Conservation (phyloP, 2,113 vertebrate species). For the Nerophis ophidion region DNA sequence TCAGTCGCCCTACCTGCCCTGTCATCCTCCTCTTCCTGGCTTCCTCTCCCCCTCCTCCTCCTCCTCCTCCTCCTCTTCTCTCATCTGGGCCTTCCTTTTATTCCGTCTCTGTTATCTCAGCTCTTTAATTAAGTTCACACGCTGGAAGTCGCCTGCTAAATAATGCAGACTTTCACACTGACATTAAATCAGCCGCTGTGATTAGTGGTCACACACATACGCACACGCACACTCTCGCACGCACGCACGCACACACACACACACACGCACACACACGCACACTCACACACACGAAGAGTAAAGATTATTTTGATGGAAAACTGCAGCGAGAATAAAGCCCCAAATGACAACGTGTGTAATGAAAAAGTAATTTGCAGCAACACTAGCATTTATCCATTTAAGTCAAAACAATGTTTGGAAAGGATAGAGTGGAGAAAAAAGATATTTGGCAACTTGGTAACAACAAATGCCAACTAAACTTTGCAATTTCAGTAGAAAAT, state of each 20-base stretch:
- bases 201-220: slow-evolving; percentile 50
- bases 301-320: slow-evolving; percentile 8
- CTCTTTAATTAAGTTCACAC: slow-evolving; percentile 64
- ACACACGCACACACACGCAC: no score
- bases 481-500: not conserved
- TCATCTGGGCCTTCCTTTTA: slow-evolving; percentile 1
- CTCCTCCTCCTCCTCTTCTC: slow-evolving; percentile 3
- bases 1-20: slow-evolving; percentile 29
- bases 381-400: not conserved
- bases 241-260: not conserved
- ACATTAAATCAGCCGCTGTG: slow-evolving; percentile 52
- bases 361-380: not conserved
- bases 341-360: not conserved
- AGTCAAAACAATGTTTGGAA: not conserved
- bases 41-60: slow-evolving; percentile 1
- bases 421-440: not conserved
- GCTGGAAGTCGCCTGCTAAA: slow-evolving; percentile 65
- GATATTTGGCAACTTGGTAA: not conserved
- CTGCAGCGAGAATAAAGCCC: not conserved
- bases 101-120: slow-evolving; percentile 46
- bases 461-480: not conserved
- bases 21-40: slow-evolving; percentile 24
- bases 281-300: no score
- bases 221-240: slow-evolving; percentile 9
- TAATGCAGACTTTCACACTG: slow-evolving; percentile 67